Percentiles rank a stretch among this genome's conserved stretches.
Conservation (phyloP, 2,888 invertebrate genomes). For the Cryptophagus acutangulus region DNA sequence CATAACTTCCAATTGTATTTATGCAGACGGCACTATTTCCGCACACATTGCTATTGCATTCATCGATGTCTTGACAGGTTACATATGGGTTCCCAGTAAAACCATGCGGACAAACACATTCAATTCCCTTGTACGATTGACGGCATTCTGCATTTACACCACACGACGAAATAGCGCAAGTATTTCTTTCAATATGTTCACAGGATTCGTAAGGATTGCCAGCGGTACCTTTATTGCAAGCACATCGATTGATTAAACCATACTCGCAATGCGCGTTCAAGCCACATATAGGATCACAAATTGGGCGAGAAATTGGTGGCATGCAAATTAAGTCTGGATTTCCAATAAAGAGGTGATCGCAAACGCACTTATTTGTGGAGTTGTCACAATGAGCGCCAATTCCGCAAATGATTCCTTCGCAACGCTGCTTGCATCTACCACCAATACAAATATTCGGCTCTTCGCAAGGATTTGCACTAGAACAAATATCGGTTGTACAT, state of each 20-base stretch:
- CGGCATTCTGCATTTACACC: conserved; percentile 76
- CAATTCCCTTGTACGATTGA: conserved; percentile 66
- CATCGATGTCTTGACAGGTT: conserved; percentile 74
- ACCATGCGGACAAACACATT: conserved; percentile 78
- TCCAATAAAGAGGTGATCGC: conserved; percentile 82
- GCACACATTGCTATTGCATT: conserved; percentile 74
- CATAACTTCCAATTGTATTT: conserved; percentile 83
- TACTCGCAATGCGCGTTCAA: conserved; percentile 85
- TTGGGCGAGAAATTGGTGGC: conserved; percentile 77
- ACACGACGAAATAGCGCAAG: conserved; percentile 68
- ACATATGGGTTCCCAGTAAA: conserved; percentile 84
- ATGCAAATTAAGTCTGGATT: conserved; percentile 86
- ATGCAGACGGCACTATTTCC: conserved; percentile 84
- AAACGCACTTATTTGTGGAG: conserved; percentile 75
- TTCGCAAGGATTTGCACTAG: conserved; percentile 68
- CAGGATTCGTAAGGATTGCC: conserved; percentile 88
- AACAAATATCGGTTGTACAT: conserved; percentile 78
- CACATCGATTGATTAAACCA: conserved; percentile 68
- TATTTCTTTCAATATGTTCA: conserved; percentile 62
- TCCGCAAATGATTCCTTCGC: conserved; percentile 82
- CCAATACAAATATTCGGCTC: conserved; percentile 78
- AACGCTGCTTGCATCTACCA: conserved; percentile 83
- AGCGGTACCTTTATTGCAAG: conserved; percentile 75
- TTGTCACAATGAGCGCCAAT: conserved; percentile 83
- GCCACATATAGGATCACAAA: conserved; percentile 76